These are phyloP conservation scores for Cecidostiba fungosa DNA, from an alignment of 2,888 invertebrate genomes.

Conservation along the genomic window DNA sequence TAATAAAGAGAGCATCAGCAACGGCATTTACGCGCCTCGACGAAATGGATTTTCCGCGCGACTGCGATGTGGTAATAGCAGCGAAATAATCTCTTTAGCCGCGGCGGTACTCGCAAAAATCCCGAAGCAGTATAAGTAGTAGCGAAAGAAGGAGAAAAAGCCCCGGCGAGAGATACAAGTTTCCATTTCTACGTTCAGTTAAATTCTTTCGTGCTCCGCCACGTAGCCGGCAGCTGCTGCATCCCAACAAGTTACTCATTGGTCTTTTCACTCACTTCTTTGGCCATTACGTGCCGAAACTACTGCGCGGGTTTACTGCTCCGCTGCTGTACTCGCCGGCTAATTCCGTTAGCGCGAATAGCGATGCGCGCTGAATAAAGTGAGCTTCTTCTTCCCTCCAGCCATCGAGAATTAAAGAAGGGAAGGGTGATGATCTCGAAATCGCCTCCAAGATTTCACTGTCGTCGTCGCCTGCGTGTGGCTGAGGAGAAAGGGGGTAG, in stretches of 20 bases:
- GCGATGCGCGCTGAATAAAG: slow-evolving; percentile 59
- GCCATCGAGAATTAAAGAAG: background rate
- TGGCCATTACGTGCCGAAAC: slow-evolving; percentile 62
- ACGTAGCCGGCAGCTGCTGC: slow-evolving; percentile 43
- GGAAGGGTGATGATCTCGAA: slow-evolving; percentile 15
- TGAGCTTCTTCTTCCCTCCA: background rate
- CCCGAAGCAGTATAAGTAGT: background rate
- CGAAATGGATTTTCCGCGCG: slow-evolving; percentile 7
- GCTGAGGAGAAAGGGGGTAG: background rate
- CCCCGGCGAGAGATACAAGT: slow-evolving; percentile 49
- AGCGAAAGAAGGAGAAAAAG: slow-evolving; percentile 14
- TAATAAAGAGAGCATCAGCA: background rate
- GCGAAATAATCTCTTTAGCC: slow-evolving; percentile 51
- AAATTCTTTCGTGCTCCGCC: slow-evolving; percentile 47
- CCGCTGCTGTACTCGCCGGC: slow-evolving; percentile 23
- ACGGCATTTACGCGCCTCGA: slow-evolving; percentile 29
- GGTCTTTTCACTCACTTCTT: slow-evolving; percentile 63
- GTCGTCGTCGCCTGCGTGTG: background rate
- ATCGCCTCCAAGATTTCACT: slow-evolving; percentile 45
- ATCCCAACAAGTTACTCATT: slow-evolving; percentile 62
- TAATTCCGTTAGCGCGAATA: slow-evolving; percentile 59
- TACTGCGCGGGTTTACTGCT: slow-evolving; percentile 58
- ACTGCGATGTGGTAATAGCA: background rate
- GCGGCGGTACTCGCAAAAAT: slow-evolving; percentile 22
- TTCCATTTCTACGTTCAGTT: slow-evolving; percentile 55